phyloP scores from a whole-genome alignment of 2,113 vertebrate genomes.

The Girardinichthys multiradiatus region DNA sequence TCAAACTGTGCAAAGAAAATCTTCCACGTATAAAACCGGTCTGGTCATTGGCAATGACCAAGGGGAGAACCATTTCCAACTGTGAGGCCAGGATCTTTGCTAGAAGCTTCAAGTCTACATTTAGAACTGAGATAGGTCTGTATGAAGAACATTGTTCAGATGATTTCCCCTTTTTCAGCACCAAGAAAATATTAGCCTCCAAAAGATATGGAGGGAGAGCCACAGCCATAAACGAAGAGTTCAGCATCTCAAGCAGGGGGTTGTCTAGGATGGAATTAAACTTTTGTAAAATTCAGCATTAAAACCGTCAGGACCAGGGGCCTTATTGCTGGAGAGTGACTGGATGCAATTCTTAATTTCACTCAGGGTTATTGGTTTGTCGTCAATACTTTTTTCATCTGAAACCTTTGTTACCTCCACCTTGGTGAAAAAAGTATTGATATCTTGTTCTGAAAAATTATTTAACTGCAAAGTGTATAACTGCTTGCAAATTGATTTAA shows the following conservation, averaged over 20 bases:
- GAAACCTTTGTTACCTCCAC: not conserved
- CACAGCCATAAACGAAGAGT: not conserved
- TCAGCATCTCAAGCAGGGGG: not conserved
- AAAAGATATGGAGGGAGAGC: not conserved
- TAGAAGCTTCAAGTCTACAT: too few relatives aligned
- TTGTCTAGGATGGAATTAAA: not conserved
- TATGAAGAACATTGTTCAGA: too few relatives aligned
- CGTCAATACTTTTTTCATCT: not conserved
- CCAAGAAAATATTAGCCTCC: constrained; percentile 15
- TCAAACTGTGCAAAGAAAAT: too few relatives aligned
- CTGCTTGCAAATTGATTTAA: not conserved
- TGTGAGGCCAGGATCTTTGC: too few relatives aligned
- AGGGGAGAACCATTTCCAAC: too few relatives aligned
- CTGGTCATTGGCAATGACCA: too few relatives aligned
- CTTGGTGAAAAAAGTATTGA: not conserved
- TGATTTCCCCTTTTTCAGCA: not conserved
- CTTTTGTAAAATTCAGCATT: constrained; percentile 12
- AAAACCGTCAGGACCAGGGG: not conserved
- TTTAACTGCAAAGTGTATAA: not conserved
- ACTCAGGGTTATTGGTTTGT: not conserved
- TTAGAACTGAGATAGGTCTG: too few relatives aligned
- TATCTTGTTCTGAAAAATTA: not conserved
- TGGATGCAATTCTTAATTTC: constrained; percentile 9
- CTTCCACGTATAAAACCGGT: too few relatives aligned
- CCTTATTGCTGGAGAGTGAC: constrained; percentile 5